Base-by-base conservation (phyloP, 2,113 vertebrate genomes). In the Enhydra lutris region DNA sequence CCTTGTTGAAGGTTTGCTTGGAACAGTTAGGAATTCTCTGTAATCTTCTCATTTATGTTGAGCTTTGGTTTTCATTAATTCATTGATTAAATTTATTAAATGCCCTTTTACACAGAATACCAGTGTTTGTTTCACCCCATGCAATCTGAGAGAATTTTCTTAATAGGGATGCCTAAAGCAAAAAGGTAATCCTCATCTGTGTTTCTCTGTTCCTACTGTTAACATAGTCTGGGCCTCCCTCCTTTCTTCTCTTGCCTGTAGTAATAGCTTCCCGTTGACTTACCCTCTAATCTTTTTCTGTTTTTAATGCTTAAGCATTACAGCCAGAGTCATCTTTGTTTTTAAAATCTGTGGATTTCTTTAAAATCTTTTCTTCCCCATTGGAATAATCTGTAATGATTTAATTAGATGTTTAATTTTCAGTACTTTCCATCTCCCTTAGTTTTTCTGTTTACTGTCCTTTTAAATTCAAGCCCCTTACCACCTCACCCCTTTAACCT, bases 51-150 rank as follows among this genome's bases (percentile, higher is more conserved):
- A 57, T 85, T 63, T 65, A 86, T 85, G 36, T 76, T 90, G 92
- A 84, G 36, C n/a, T 82, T 96, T 95, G 89, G 55, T 95, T 89
- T 96, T 80, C 59, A 34, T 84, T 80, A 92, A 78, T 69, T 93
- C 45, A 18, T 47, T 81, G 84, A n/a, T 86, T 84, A 92, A 92
- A 88, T 73, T 84, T 63, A 92, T 80, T 79, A 83, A 61, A 63
- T 83, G n/a, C 31, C 45, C 10, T 92, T 81, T 97, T 63, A 45
- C 17, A 29, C 50, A 88, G 21, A 21, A 61, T 67, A n/a, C 59
- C 42, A 36, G 4, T 83, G 36, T 23, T 83, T 11, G 17, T 88
- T 94, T 94, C 57, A 55, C 45, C 31, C 5, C 21, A 42, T 59
- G 36, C 13, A 34, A 7, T 61, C 34, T 26, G 50, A 94, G 78